phyloP scores from a whole-genome alignment of 2,888 invertebrate species.

The Arctia plantaginis region DNA sequence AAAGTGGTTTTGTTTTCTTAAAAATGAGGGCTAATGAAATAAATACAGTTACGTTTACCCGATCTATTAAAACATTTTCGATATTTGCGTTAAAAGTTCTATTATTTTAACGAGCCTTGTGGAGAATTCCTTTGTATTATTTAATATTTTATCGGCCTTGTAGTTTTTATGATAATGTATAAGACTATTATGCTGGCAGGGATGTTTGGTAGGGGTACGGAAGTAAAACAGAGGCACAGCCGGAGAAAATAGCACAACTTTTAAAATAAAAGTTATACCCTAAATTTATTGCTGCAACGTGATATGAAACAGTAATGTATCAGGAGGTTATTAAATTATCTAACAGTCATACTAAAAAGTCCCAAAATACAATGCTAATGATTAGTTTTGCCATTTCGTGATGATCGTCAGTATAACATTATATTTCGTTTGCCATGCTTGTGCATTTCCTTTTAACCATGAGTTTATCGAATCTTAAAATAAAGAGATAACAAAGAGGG shows the following conservation, averaged over 20 bases:
- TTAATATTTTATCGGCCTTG: not conserved
- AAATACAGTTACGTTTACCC: not conserved
- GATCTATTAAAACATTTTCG: not conserved
- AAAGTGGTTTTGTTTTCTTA: not conserved
- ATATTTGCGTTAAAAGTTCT: not conserved
- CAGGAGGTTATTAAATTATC: not conserved
- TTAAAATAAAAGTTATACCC: constrained; percentile 2
- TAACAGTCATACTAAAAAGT: not conserved
- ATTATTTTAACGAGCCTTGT: not conserved
- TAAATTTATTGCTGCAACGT: constrained; percentile 4
- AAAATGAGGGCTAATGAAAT: not conserved
- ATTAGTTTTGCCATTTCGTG: not conserved
- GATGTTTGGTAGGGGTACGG: not conserved
- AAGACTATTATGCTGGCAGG: not conserved
- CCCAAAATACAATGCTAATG: not conserved
- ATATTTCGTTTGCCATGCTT: no score
- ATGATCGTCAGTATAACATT: no score
- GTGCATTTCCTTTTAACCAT: no score
- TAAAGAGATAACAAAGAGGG: no score
- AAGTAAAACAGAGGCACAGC: not conserved
- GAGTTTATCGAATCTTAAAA: no score
- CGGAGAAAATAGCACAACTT: not conserved
- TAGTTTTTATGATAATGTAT: not conserved
- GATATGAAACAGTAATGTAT: not conserved
- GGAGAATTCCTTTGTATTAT: not conserved